These are phyloP conservation scores for Blomia tropicalis DNA, from an alignment of 2,888 invertebrate species.

Conservation along the genomic window DNA sequence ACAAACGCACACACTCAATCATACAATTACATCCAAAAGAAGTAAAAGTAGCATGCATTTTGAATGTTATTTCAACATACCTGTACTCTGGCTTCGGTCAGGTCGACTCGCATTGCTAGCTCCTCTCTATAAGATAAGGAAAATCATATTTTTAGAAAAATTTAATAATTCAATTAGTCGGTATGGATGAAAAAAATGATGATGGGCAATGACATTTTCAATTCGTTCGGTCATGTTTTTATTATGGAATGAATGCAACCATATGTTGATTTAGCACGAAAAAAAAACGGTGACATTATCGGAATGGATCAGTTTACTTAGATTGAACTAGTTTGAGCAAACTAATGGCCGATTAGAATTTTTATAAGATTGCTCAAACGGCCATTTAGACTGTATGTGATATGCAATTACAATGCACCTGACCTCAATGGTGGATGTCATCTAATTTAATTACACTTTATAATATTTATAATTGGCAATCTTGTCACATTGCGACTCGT, in stretches of 20 bases:
- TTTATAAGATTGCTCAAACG: too few species aligned
- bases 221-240: too few species aligned
- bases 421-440: slow-evolving; percentile 1
- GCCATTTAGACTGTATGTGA: too few species aligned
- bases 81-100: slow-evolving; percentile 82
- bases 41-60: neutral
- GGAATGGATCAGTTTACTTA: too few species aligned
- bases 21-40: neutral
- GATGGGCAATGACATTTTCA: neutral
- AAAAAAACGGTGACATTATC: too few species aligned
- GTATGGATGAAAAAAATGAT: neutral
- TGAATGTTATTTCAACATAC: slow-evolving; percentile 40
- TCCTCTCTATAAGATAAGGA: slow-evolving; percentile 50
- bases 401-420: too few species aligned
- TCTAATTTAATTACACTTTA: slow-evolving; percentile 9
- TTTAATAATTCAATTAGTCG: slow-evolving; percentile 11
- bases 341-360: too few species aligned
- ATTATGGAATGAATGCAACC: too few species aligned
- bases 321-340: too few species aligned
- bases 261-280: too few species aligned
- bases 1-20: neutral
- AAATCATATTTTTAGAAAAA: slow-evolving; percentile 18
- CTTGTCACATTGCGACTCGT: too few species aligned
- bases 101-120: slow-evolving; percentile 79
- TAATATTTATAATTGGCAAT: neutral